Evolutionary conservation across 2,797 vertebrate species (phyloP).

Genomic region (Semaprochilodus insignis): DNA sequence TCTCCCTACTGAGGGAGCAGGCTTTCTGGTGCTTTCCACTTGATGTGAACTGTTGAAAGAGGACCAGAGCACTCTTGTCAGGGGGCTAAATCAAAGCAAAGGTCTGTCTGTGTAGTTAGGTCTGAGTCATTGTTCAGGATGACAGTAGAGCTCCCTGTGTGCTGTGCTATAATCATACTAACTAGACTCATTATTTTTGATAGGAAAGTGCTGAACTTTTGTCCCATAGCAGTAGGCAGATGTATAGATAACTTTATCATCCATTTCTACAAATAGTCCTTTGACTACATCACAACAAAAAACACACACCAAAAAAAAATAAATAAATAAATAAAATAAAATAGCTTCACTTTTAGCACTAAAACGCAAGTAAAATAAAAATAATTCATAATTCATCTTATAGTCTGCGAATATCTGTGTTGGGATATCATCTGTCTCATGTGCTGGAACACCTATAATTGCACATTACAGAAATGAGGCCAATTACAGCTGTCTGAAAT

Average conservation of each 20-base stretch:
- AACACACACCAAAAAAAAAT: too few relatives aligned
- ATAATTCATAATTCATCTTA: too few relatives aligned
- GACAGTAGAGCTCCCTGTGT: constrained; percentile 31
- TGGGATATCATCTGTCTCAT: too few relatives aligned
- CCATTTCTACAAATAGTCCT: too few relatives aligned
- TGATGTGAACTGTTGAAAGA: constrained; percentile 66
- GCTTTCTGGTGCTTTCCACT: constrained; percentile 62
- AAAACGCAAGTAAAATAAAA: too few relatives aligned
- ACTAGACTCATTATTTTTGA: constrained; percentile 28
- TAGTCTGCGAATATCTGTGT: too few relatives aligned
- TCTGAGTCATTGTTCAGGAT: constrained; percentile 32
- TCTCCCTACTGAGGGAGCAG: constrained; percentile 46
- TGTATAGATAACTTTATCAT: background rate
- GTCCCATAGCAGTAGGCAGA: background rate
- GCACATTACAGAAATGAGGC: background rate
- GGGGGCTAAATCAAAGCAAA: constrained; percentile 62
- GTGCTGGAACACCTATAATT: background rate
- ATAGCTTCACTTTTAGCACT: too few relatives aligned
- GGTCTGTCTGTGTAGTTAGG: constrained; percentile 37
- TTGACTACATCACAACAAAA: too few relatives aligned
- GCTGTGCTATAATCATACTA: constrained; percentile 8
- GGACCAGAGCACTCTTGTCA: constrained; percentile 48
- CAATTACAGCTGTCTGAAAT: background rate
- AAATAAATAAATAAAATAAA: too few relatives aligned
- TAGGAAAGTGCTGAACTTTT: constrained; percentile 2